phyloP scores from a whole-genome alignment of 1,140 invertebrate species.

The Sycophila sp. region DNA sequence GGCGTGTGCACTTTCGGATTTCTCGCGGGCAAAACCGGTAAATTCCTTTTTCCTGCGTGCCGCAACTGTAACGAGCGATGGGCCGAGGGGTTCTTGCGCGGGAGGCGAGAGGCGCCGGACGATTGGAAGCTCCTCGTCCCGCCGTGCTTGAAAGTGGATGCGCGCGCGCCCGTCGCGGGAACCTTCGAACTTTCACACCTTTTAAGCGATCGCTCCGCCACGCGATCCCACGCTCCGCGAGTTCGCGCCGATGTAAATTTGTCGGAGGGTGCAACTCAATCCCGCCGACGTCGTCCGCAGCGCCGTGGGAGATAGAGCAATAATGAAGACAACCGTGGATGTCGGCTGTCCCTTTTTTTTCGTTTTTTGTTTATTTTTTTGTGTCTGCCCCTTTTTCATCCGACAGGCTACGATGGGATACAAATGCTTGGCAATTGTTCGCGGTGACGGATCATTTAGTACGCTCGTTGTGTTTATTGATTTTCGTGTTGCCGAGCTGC shows the following conservation, averaged over 20 bases:
- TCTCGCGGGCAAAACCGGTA: neutral
- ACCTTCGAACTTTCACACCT: constrained; percentile 39
- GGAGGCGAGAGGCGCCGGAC: too few relatives aligned
- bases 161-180: constrained; percentile 9
- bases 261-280: constrained; percentile 13
- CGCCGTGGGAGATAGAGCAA: neutral
- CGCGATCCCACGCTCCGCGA: neutral
- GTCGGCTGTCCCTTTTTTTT: too few relatives aligned
- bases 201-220: constrained; percentile 23
- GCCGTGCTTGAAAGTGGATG: constrained; percentile 10
- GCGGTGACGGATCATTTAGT: too few relatives aligned
- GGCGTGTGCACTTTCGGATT: constrained; percentile 7
- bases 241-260: constrained; percentile 1
- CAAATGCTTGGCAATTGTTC: too few relatives aligned
- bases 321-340: neutral
- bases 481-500: too few relatives aligned
- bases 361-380: too few relatives aligned
- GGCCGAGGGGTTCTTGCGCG: too few relatives aligned
- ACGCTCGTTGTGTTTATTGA: too few relatives aligned
- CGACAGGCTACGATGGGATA: too few relatives aligned
- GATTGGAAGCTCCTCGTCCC: neutral
- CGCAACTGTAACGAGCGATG: too few relatives aligned
- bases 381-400: too few relatives aligned
- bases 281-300: neutral
- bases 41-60: neutral